Evolutionary conservation across 2,113 vertebrate species (phyloP).

Genomic region (Aspiorhynchus laticeps): DNA sequence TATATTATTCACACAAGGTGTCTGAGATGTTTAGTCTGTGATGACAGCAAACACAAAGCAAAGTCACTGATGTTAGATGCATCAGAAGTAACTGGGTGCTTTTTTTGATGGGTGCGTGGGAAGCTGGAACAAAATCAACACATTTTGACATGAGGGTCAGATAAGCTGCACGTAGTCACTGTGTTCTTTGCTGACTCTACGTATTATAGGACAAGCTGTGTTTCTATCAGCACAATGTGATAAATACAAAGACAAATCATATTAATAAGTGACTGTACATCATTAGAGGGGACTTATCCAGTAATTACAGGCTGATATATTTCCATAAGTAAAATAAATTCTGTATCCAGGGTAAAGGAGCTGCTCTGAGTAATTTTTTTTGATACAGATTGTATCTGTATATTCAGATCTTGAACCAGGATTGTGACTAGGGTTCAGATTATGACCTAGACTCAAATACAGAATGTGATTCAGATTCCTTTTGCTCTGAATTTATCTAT

Average conservation of each 20-base stretch:
- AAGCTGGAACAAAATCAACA: conserved; percentile 13
- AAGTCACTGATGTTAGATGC: conserved; percentile 21
- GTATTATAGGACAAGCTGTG: background rate
- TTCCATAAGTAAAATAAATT: background rate
- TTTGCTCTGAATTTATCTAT: too few species aligned
- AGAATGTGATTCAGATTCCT: background rate
- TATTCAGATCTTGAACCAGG: background rate
- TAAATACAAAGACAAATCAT: conserved; percentile 2
- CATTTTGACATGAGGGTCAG: background rate
- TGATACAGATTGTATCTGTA: background rate
- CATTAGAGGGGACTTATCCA: background rate
- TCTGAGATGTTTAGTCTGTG: conserved; percentile 1
- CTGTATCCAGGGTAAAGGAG: background rate
- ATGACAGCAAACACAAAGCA: conserved; percentile 22
- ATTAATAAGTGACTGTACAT: background rate
- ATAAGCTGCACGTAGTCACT: background rate
- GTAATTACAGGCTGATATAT: background rate
- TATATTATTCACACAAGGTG: background rate
- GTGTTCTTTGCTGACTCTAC: background rate
- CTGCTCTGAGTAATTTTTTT: too few species aligned
- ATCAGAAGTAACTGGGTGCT: background rate
- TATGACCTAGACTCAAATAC: background rate
- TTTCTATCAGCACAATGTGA: background rate
- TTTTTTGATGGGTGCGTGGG: background rate
- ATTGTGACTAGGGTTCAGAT: background rate